Evolutionary conservation across 1,140 invertebrate species (phyloP), one percentile per base, ranked within the genome.

Genomic region (Ooceraea biroi): DNA sequence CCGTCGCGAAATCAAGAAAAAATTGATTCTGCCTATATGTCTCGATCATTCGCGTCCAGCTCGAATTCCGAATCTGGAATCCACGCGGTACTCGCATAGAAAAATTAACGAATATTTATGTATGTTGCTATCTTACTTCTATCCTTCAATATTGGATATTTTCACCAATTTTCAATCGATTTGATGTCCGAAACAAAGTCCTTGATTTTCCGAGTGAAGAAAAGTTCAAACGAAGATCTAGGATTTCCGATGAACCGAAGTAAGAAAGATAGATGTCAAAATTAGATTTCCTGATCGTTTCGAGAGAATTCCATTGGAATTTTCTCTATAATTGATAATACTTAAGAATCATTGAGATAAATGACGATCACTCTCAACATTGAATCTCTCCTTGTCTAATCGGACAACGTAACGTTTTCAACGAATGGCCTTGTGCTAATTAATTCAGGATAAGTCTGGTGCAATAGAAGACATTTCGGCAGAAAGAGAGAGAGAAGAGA

Each of bases 361-460:
- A 41, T 25, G 5, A 72, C 14, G 30, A 57, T 57, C 25, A 5
- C 36, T 66, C 12, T 46, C 22, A 7, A 41, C 12, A 1, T 41
- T 72, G 36, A 2, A 36, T 7, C 36, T 36, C 36, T 7, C 36
- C 36, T 36, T 36, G 36, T 36, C 36, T 36, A 36, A 36, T 36
- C 5, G 17, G 27, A 48, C 3, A 19, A 3, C 36, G 36, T 36
- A 61, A 48, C 46, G 2, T 10, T 0, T 17, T 17, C 22, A 1
- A 11, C 22, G 4, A 46, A 25, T 5, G n/a, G 1, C 57, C 57
- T 61, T 61, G 57, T 61, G 55, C 41, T 74, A 61, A 74, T 76
- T 74, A 61, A 61, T 46, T 5, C 41, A 61, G 19, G 17, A 11
- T 27, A 27, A 36, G 30, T 44, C 19, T 60, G 30, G 17, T 74